phyloP scores from a whole-genome alignment of 37 sponge, comb jelly and placozoan species.

The Theonella swinhoei region DNA sequence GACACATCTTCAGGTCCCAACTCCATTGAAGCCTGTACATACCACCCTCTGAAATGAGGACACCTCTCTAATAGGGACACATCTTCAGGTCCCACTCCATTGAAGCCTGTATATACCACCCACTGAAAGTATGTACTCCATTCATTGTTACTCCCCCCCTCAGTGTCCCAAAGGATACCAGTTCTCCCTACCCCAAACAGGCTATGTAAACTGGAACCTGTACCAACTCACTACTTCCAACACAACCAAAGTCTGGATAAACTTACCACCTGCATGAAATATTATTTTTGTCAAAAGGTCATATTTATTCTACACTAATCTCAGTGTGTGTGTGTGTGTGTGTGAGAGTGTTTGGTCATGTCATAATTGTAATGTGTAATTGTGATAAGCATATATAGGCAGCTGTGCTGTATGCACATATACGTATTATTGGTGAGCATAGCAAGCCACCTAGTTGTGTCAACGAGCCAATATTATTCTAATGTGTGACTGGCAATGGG shows the following conservation, averaged over 20 bases:
- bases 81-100: too few species aligned
- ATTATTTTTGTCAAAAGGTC: too few species aligned
- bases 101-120: too few species aligned
- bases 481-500: too few species aligned
- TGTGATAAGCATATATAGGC: background rate
- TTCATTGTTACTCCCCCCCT: too few species aligned
- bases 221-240: background rate
- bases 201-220: slow-evolving; percentile 29
- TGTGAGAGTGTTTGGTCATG: background rate
- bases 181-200: slow-evolving; percentile 5
- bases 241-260: background rate
- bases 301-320: too few species aligned
- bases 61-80: too few species aligned
- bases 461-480: too few species aligned
- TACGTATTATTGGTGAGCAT: background rate
- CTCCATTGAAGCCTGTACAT: too few species aligned
- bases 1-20: too few species aligned
- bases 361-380: background rate
- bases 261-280: background rate
- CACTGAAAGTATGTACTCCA: too few species aligned
- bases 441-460: background rate
- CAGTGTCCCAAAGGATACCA: slow-evolving; percentile 10
- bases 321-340: background rate
- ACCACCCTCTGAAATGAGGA: too few species aligned
- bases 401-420: background rate